Conservation (phyloP, 2,113 vertebrate genomes). For the Phrynocephalus versicolor region DNA sequence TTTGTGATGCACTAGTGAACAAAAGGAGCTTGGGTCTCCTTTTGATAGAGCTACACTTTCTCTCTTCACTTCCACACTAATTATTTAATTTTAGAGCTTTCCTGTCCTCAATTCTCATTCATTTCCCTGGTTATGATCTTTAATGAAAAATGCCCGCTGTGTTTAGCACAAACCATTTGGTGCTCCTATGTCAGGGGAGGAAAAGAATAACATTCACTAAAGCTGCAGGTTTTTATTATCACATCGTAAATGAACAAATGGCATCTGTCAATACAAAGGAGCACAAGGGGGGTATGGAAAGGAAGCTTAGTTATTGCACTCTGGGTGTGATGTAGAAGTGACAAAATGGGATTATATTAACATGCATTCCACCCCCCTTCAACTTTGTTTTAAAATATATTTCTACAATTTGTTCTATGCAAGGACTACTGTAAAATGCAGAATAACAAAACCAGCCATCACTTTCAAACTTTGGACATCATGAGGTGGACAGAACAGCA, state of each 20-base stretch:
- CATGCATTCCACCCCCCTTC: conserved; percentile 64
- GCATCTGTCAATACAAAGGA: conserved; percentile 83
- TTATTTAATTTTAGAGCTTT: conserved; percentile 45
- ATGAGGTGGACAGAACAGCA: background rate
- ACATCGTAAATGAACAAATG: conserved; percentile 85
- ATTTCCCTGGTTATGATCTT: conserved; percentile 70
- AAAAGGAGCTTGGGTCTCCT: background rate
- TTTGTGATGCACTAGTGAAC: background rate
- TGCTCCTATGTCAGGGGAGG: conserved; percentile 75
- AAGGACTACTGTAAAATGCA: conserved; percentile 64
- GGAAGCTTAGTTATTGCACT: conserved; percentile 72
- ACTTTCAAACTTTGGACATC: conserved; percentile 19
- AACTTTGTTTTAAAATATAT: conserved; percentile 40
- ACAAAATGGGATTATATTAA: conserved; percentile 79
- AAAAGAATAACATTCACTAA: conserved; percentile 73
- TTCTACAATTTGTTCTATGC: conserved; percentile 70
- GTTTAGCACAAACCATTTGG: conserved; percentile 77
- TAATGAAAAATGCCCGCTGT: conserved; percentile 78
- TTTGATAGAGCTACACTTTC: background rate
- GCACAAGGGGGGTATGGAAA: conserved; percentile 64
- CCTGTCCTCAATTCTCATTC: conserved; percentile 60
- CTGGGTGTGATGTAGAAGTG: conserved; percentile 70
- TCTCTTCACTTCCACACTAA: conserved; percentile 19
- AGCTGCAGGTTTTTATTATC: conserved; percentile 84
- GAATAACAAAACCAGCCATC: background rate